Evolutionary conservation across 2,113 vertebrate genomes (phyloP), one percentile per base, ranked within the genome.

Genomic region (Bothrops jararaca): DNA sequence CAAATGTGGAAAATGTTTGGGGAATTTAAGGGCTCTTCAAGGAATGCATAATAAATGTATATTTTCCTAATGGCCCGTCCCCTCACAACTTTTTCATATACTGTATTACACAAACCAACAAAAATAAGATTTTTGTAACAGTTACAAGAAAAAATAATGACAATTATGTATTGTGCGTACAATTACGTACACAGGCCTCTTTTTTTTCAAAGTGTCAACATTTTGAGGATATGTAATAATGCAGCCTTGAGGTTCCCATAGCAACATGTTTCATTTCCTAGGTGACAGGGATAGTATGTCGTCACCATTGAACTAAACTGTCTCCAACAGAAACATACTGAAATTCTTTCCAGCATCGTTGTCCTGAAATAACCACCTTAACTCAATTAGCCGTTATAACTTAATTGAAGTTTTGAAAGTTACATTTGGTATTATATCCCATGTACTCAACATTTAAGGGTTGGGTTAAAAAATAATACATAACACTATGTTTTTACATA

Each of bases 261-360:
- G 97, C 96, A 98, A 98, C 97, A 0, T 48, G 92, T 92, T 96
- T 97, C 97, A 97, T 97, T 93, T 95, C 97, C 98, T 98, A 97
- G 97, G 98, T 97, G 98, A 98, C 96, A 97, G 97, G 91, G 9
- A 95, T 86, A 87, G 92, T 95, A 96, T 97, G 97, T 96, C 93
- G 95, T 98, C 98, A 98, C 94, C 91, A 93, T 58, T 95, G 95
- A 97, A 97, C 96, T 23, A 57, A 97, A 92, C 94, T 54, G 48
- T 94, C 94, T 96, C 93, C 88, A 95, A 96, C 88, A 95, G 96
- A 96, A 96, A 95, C 93, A 93, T 91, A 86, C 42, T 92, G 96
- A 90, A 60, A 89, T 95, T 94, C 95, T 94, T 92, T 96, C 92
- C 93, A 92, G 57, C 0, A 0, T 18, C 2, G 42, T 86, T 89